Evolutionary conservation across 2,888 invertebrate species (phyloP).

Genomic region (Augiades crinisus): DNA sequence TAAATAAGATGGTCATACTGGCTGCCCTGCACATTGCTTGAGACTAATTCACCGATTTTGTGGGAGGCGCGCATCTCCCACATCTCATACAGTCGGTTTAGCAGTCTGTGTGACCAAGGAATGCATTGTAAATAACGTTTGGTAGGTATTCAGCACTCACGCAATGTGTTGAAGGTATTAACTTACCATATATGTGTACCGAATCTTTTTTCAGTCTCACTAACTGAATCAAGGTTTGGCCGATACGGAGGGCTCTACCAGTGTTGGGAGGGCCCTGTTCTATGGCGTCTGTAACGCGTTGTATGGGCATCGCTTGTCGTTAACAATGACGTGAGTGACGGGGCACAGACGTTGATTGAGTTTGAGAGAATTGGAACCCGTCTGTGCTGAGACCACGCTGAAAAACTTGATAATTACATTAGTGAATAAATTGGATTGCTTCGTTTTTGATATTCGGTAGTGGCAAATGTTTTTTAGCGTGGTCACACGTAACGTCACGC

Average conservation of each 20-base stretch:
- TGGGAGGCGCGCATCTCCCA: neutral
- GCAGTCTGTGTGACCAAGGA: conserved; percentile 32
- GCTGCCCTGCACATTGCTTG: conserved; percentile 49
- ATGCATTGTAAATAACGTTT: conserved; percentile 58
- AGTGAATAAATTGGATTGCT: neutral
- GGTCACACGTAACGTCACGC: conserved; percentile 67
- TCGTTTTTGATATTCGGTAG: neutral
- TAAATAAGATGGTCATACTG: conserved; percentile 52
- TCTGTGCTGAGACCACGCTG: conserved; percentile 34
- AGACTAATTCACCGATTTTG: conserved; percentile 25
- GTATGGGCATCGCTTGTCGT: conserved; percentile 80
- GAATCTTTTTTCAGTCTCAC: conserved; percentile 29
- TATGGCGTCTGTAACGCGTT: conserved; percentile 56
- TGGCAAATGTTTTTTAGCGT: conserved; percentile 30
- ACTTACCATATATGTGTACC: conserved; percentile 60
- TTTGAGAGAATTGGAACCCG: conserved; percentile 27
- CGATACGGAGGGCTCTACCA: conserved; percentile 38
- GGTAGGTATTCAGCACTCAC: conserved; percentile 67
- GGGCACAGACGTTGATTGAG: conserved; percentile 43
- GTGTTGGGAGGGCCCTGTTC: conserved; percentile 34
- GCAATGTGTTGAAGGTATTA: conserved; percentile 56
- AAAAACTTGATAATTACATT: too few species aligned
- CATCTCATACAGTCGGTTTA: conserved; percentile 4
- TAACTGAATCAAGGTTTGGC: conserved; percentile 30
- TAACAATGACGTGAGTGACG: conserved; percentile 67